Conservation (phyloP, 2,888 invertebrate species). For the Platynereis dumerilii region DNA sequence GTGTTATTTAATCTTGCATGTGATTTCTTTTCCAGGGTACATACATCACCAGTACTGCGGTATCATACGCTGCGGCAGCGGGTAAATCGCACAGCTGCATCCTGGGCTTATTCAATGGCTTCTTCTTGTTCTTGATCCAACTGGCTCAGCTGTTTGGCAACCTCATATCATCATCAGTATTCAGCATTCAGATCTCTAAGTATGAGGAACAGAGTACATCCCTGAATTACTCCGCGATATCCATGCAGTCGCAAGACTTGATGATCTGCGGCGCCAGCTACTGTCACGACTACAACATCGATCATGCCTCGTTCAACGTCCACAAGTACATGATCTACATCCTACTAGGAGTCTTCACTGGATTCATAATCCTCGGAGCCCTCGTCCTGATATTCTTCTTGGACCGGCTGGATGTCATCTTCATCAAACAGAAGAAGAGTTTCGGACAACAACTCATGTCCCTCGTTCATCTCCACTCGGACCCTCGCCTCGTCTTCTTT, state of each 20-base stretch:
- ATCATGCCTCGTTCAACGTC: slow-evolving; percentile 24
- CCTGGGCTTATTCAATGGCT: slow-evolving; percentile 53
- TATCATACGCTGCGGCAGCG: slow-evolving; percentile 46
- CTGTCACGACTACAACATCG: slow-evolving; percentile 42
- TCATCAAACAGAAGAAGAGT: slow-evolving; percentile 29
- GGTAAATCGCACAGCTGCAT: slow-evolving; percentile 43
- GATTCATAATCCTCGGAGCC: slow-evolving; percentile 44
- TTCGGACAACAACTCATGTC: slow-evolving; percentile 31
- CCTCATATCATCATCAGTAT: slow-evolving; percentile 52
- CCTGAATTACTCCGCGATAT: not conserved
- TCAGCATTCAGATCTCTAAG: slow-evolving; percentile 31
- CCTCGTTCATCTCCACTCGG: slow-evolving; percentile 43
- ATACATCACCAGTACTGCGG: slow-evolving; percentile 53
- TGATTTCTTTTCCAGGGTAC: slow-evolving; percentile 40
- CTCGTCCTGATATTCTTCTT: slow-evolving; percentile 45
- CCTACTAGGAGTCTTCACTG: slow-evolving; percentile 44
- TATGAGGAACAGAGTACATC: not conserved
- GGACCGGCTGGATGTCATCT: slow-evolving; percentile 44
- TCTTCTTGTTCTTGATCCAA: slow-evolving; percentile 52
- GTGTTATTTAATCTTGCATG: too few species aligned
- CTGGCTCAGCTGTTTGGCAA: slow-evolving; percentile 51
- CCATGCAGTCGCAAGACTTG: slow-evolving; percentile 3
- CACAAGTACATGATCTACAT: slow-evolving; percentile 38
- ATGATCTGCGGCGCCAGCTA: slow-evolving; percentile 45
- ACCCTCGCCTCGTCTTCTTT: slow-evolving; percentile 46